Conservation (phyloP, 2,113 vertebrate species). For the Cyanocitta stelleri region DNA sequence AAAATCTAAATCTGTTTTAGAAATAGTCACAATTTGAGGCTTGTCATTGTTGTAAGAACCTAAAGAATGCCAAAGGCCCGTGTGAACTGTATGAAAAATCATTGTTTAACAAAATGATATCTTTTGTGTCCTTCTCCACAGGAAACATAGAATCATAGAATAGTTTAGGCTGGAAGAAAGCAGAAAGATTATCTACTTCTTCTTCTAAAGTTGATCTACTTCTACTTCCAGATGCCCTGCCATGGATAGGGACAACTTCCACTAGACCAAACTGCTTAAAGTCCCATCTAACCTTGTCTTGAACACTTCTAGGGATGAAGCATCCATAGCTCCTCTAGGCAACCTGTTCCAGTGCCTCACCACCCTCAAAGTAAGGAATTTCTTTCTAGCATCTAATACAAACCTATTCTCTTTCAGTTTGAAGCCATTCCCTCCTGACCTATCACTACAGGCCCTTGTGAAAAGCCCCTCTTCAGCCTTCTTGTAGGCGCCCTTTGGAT, state of each 20-base stretch:
- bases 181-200: background rate
- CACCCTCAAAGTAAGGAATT: background rate
- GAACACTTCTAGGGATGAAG: background rate
- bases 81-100: background rate
- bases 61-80: background rate
- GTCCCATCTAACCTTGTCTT: background rate
- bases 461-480: background rate
- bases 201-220: background rate
- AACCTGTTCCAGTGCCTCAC: background rate
- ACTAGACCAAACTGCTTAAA: background rate
- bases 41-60: background rate
- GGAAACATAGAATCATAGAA: background rate
- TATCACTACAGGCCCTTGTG: background rate
- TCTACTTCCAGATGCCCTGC: background rate
- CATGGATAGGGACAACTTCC: background rate
- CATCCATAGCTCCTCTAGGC: background rate
- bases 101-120: background rate
- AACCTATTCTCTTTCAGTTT: background rate
- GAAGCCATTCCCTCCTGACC: background rate
- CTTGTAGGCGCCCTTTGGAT: fast-evolving
- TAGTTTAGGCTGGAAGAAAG: background rate
- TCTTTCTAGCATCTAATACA: background rate
- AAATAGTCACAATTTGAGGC: background rate
- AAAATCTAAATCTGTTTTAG: background rate
- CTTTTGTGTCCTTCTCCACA: background rate